phyloP scores from a whole-genome alignment of 1,140 invertebrate genomes.

The Gryon sp. region DNA sequence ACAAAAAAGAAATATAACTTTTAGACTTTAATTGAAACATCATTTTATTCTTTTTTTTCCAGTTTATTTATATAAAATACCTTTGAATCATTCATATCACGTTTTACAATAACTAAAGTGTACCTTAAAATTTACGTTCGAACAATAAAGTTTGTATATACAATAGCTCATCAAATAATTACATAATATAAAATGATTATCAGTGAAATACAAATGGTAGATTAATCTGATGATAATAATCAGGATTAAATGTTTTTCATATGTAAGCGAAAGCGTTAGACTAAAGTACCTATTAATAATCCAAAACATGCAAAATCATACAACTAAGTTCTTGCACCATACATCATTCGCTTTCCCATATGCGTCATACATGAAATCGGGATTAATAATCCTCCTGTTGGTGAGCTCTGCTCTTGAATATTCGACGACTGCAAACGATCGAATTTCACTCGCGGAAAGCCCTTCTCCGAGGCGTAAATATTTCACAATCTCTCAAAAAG shows the following conservation, averaged over 20 bases:
- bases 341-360: slow-evolving; percentile 28
- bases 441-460: slow-evolving; percentile 37
- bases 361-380: slow-evolving; percentile 35
- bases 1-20: too few species aligned
- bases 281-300: slow-evolving; percentile 51
- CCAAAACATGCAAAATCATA: slow-evolving; percentile 42
- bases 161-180: too few species aligned
- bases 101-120: too few species aligned
- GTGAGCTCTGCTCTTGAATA: slow-evolving; percentile 27
- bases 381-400: slow-evolving; percentile 35
- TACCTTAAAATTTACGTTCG: too few species aligned
- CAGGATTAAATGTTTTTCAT: slow-evolving; percentile 25
- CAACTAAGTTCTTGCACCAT: slow-evolving; percentile 26
- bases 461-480: slow-evolving; percentile 44
- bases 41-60: too few species aligned
- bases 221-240: too few species aligned
- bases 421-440: slow-evolving; percentile 35
- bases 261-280: slow-evolving; percentile 42
- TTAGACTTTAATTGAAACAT: too few species aligned
- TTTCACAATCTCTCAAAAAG: slow-evolving; percentile 44
- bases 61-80: too few species aligned
- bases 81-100: too few species aligned
- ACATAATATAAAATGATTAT: too few species aligned
- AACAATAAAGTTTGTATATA: too few species aligned
- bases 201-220: too few species aligned